These are phyloP conservation scores for Borostomias antarcticus DNA, from an alignment of 2,797 vertebrate genomes.

Conservation along the genomic window DNA sequence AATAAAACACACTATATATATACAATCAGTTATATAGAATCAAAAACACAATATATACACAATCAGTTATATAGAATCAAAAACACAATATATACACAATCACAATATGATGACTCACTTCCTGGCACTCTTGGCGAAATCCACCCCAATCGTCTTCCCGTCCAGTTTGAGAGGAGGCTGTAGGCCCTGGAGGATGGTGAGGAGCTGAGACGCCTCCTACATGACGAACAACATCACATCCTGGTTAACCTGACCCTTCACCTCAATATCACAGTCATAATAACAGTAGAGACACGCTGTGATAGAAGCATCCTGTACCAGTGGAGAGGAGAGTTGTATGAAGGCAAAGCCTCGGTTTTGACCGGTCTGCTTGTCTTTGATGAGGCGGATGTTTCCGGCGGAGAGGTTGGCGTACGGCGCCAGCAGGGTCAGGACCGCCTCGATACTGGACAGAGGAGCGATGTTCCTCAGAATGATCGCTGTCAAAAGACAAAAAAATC, in stretches of 20 bases:
- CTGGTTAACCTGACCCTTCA: not conserved
- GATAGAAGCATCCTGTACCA: no score
- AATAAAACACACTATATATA: no score
- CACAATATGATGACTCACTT: slow-evolving; percentile 78
- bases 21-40: not conserved
- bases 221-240: slow-evolving; percentile 13
- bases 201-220: slow-evolving; percentile 91
- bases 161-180: slow-evolving; percentile 93
- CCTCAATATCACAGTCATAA: slow-evolving; percentile 14
- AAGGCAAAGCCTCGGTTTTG: slow-evolving; percentile 93
- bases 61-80: not conserved
- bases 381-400: slow-evolving; percentile 88
- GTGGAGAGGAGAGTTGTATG: slow-evolving; percentile 88
- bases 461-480: slow-evolving; percentile 94
- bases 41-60: not conserved
- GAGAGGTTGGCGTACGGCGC: slow-evolving; percentile 88
- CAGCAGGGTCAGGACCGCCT: slow-evolving; percentile 87
- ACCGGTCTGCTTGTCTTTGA: slow-evolving; percentile 93
- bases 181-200: slow-evolving; percentile 89
- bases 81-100: not conserved
- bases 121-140: slow-evolving; percentile 92
- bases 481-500: slow-evolving; percentile 47
- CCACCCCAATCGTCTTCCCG: slow-evolving; percentile 94
- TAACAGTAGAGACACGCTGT: slow-evolving; percentile 92
- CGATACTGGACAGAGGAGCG: slow-evolving; percentile 84